Evolutionary conservation across 1,140 invertebrate genomes (phyloP).

Genomic region (Papilio xuthus): DNA sequence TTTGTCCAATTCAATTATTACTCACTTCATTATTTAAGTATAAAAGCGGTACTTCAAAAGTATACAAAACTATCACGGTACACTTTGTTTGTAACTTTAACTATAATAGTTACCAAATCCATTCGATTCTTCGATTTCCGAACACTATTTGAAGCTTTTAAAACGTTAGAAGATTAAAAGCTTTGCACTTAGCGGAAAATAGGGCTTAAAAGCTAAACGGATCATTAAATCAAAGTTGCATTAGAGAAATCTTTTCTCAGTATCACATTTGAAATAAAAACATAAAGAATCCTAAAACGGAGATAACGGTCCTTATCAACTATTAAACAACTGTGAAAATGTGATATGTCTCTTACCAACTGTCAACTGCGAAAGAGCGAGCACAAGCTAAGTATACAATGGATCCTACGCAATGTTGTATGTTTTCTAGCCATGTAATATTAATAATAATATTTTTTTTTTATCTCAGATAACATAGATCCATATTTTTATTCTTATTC

Average conservation of each 20-base stretch:
- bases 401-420: too few relatives aligned
- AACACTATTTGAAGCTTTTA: conserved; percentile 22
- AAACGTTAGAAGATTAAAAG: conserved; percentile 21
- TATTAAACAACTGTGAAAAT: too few relatives aligned
- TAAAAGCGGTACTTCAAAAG: background rate
- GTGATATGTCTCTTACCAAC: too few relatives aligned
- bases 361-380: too few relatives aligned
- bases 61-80: background rate
- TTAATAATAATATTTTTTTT: too few relatives aligned
- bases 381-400: too few relatives aligned
- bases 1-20: too few relatives aligned
- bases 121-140: background rate
- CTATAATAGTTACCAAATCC: background rate
- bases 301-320: background rate
- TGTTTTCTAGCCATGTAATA: too few relatives aligned
- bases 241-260: conserved; percentile 7
- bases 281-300: background rate
- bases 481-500: too few relatives aligned
- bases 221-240: conserved; percentile 15
- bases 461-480: too few relatives aligned
- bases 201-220: conserved; percentile 21
- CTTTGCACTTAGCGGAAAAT: conserved; percentile 27
- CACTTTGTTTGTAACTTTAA: background rate
- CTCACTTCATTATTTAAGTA: background rate
- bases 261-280: background rate